Conservation (phyloP, 2,113 vertebrate genomes). For the Asarcornis scutulata region DNA sequence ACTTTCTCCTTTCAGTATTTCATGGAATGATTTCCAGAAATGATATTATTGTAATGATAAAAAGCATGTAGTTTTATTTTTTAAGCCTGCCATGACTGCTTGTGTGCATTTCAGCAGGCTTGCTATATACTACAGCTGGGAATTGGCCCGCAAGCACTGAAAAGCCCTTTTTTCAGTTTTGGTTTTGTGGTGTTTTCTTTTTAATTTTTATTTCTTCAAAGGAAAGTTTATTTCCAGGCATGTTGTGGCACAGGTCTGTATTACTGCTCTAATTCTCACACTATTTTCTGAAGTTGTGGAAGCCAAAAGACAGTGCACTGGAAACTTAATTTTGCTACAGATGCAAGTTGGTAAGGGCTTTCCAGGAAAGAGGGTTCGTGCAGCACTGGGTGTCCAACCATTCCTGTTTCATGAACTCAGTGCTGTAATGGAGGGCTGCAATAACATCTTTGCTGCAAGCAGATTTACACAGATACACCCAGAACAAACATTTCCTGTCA, state of each 20-base stretch:
- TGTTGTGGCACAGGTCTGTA: background rate
- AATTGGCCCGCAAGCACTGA: background rate
- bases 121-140: background rate
- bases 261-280: background rate
- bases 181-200: too few relatives aligned
- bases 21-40: background rate
- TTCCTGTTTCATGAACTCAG: background rate
- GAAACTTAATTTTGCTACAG: background rate
- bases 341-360: background rate
- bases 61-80: background rate
- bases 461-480: slow-evolving; percentile 68
- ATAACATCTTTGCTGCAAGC: slow-evolving; percentile 41
- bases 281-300: background rate
- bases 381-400: background rate
- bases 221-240: background rate
- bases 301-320: background rate
- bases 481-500: slow-evolving; percentile 72
- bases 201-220: too few relatives aligned
- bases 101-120: background rate
- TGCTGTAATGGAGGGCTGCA: background rate
- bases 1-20: background rate
- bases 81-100: background rate
- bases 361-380: background rate
- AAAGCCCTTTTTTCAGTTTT: background rate
- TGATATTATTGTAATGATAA: background rate